Percentiles rank a stretch among this genome's conserved stretches.
These are phyloP conservation scores for Hyles lineata DNA, from an alignment of 2,888 invertebrate species.

Conservation along the genomic window DNA sequence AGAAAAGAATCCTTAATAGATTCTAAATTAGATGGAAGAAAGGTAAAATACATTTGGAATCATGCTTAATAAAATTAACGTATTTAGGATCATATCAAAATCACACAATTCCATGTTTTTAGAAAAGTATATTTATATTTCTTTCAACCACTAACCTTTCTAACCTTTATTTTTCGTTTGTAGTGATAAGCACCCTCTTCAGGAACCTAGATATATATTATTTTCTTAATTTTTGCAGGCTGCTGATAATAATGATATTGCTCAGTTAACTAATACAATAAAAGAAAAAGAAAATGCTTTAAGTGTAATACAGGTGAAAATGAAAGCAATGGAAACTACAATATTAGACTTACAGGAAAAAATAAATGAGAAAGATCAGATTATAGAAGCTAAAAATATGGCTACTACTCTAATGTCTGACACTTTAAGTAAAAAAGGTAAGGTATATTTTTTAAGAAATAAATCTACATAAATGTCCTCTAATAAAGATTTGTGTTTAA, in stretches of 20 bases:
- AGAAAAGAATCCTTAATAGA: constrained; percentile 60
- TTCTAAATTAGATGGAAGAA: constrained; percentile 53
- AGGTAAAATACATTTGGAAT: constrained; percentile 42
- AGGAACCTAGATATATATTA: neutral
- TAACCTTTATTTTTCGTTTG: too few relatives aligned
- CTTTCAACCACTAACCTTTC: too few relatives aligned
- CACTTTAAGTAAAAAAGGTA: constrained; percentile 87
- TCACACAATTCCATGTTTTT: too few relatives aligned
- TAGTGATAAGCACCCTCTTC: too few relatives aligned
- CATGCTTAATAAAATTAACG: too few relatives aligned
- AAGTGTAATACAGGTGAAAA: constrained; percentile 75
- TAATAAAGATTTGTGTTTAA: neutral
- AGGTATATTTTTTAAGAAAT: constrained; percentile 15
- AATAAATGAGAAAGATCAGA: constrained; percentile 92
- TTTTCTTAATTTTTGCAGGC: constrained; percentile 49
- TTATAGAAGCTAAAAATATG: constrained; percentile 92
- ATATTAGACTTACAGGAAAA: constrained; percentile 93
- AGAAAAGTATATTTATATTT: too few relatives aligned
- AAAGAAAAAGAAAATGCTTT: constrained; percentile 80
- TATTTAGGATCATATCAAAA: too few relatives aligned
- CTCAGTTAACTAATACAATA: constrained; percentile 87
- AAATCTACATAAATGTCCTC: neutral
- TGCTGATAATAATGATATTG: constrained; percentile 69
- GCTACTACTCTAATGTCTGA: constrained; percentile 91
- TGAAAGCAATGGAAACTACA: constrained; percentile 88